Percentiles rank a stretch among this genome's conserved stretches.
Evolutionary conservation across 2,113 vertebrate species (phyloP).

Genomic region (Telmatochromis brichardi): DNA sequence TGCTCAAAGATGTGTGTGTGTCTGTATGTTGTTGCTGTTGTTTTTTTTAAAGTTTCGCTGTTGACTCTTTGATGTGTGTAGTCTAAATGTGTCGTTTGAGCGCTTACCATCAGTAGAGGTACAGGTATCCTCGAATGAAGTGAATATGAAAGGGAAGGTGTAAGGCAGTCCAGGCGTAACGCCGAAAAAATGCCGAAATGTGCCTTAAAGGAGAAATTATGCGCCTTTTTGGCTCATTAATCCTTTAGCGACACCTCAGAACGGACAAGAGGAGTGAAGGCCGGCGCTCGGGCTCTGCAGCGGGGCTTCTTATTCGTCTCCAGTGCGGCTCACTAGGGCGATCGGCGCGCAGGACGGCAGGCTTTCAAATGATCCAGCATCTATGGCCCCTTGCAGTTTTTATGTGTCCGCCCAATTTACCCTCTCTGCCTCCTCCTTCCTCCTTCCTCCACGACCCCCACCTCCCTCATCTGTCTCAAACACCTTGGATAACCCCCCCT

Average conservation of each 20-base stretch:
- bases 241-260: constrained; percentile 50
- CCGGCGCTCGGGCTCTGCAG: constrained; percentile 24
- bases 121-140: constrained; percentile 61
- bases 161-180: constrained; percentile 51
- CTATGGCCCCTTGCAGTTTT: constrained; percentile 66
- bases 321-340: constrained; percentile 15
- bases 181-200: constrained; percentile 27
- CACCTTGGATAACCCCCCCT: constrained; percentile 63
- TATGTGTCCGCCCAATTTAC: constrained; percentile 74
- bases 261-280: neutral
- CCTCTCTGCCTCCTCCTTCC: constrained; percentile 56
- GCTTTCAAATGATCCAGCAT: constrained; percentile 71
- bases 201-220: constrained; percentile 17
- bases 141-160: constrained; percentile 30
- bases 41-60: neutral
- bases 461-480: constrained; percentile 46
- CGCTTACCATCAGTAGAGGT: constrained; percentile 73
- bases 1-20: neutral
- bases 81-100: neutral
- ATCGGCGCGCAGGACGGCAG: constrained; percentile 36
- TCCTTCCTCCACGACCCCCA: constrained; percentile 16
- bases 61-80: neutral
- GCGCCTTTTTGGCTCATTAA: constrained; percentile 53
- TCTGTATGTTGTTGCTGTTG: neutral
- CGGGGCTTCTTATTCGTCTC: constrained; percentile 39